phyloP scores from a whole-genome alignment of 1,140 invertebrate genomes.

The Drosophila sucinea region DNA sequence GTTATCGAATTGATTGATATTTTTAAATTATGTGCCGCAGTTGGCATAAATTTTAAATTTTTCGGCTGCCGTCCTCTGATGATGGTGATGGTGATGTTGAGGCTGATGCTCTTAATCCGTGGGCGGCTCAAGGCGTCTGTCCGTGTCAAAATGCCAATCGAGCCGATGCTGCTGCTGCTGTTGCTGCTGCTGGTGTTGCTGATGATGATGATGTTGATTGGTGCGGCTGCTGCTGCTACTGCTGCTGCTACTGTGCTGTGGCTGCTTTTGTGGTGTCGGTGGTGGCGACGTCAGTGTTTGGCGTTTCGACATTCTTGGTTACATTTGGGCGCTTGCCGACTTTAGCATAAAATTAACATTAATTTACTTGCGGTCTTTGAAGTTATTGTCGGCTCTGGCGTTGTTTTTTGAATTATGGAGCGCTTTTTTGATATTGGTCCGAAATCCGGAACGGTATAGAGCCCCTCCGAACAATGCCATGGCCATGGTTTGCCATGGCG shows the following conservation, averaged over 20 bases:
- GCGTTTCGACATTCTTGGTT: slow-evolving; percentile 50
- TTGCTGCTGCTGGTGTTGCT: slow-evolving; percentile 21
- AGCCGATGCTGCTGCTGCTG: slow-evolving; percentile 31
- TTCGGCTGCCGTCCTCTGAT: slow-evolving; percentile 31
- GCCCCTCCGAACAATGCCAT: slow-evolving; percentile 53
- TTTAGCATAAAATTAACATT: slow-evolving; percentile 82
- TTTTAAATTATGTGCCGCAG: slow-evolving; percentile 80
- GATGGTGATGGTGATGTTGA: slow-evolving; percentile 4
- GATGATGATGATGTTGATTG: slow-evolving; percentile 65
- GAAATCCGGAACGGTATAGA: slow-evolving; percentile 35
- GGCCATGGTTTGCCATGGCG: slow-evolving; percentile 28
- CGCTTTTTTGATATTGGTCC: slow-evolving; percentile 65
- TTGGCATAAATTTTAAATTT: slow-evolving; percentile 77
- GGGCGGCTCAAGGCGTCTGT: slow-evolving; percentile 54
- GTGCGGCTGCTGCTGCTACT: slow-evolving; percentile 39
- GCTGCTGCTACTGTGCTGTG: background rate
- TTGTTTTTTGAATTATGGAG: slow-evolving; percentile 73
- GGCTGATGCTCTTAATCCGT: slow-evolving; percentile 74
- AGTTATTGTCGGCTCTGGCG: slow-evolving; percentile 67
- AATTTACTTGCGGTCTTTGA: slow-evolving; percentile 82
- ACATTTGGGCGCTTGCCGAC: slow-evolving; percentile 57
- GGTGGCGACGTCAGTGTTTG: slow-evolving; percentile 23
- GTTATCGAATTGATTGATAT: slow-evolving; percentile 81
- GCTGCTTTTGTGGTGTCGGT: slow-evolving; percentile 38
- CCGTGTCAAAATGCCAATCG: slow-evolving; percentile 80